Evolutionary conservation across 2,888 invertebrate species (phyloP).

Genomic region (Sphinx pinastri): DNA sequence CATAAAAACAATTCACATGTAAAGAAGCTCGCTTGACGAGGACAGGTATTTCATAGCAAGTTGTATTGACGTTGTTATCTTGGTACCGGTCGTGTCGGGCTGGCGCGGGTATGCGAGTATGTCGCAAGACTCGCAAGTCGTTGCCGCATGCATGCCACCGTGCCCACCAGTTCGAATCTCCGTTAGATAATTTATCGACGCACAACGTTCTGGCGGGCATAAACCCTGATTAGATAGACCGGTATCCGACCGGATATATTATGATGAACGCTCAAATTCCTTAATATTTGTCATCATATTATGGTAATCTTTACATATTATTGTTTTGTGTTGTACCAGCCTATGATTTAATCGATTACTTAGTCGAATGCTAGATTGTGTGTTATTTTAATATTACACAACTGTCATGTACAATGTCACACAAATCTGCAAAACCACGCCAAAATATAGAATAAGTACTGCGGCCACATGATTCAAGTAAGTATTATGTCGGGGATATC

Average conservation of each 20-base stretch:
- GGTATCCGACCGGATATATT: too few species aligned
- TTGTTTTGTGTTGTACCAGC: too few species aligned
- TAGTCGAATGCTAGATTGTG: too few species aligned
- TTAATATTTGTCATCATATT: too few species aligned
- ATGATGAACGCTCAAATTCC: neutral
- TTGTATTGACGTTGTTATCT: conserved; percentile 1
- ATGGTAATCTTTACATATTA: too few species aligned
- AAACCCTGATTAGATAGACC: neutral
- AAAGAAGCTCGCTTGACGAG: neutral
- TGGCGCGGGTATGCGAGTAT: neutral
- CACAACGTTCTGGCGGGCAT: neutral
- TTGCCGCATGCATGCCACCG: neutral
- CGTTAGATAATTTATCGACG: conserved; percentile 4
- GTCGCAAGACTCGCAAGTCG: neutral
- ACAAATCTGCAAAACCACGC: too few species aligned
- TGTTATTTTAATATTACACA: too few species aligned
- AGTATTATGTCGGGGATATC: too few species aligned
- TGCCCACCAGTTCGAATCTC: neutral
- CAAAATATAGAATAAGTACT: too few species aligned
- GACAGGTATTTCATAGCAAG: neutral
- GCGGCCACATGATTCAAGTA: too few species aligned
- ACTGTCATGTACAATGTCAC: too few species aligned
- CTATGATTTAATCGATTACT: too few species aligned
- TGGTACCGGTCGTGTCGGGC: conserved; percentile 1
- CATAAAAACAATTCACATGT: neutral